These are phyloP conservation scores for Drosophila mauritiana DNA, from an alignment of 1,140 invertebrate species.

Conservation along the genomic window DNA sequence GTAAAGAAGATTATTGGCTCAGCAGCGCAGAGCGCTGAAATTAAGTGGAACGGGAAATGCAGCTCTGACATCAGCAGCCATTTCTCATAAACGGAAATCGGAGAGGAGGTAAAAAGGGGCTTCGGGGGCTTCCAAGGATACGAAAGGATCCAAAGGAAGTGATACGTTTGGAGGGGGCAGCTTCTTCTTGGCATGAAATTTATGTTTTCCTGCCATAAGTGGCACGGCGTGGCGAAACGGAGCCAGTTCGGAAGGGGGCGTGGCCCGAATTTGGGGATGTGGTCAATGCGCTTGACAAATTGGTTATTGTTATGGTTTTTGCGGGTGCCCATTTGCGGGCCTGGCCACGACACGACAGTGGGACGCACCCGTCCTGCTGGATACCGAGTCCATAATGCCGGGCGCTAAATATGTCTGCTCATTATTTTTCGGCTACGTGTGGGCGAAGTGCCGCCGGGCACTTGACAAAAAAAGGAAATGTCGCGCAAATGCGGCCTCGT, in stretches of 20 bases:
- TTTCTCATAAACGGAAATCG: slow-evolving; percentile 66
- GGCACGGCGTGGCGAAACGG: slow-evolving; percentile 65
- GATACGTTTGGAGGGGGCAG: slow-evolving; percentile 1
- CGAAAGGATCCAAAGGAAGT: slow-evolving; percentile 21
- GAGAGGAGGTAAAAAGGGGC: slow-evolving; percentile 1
- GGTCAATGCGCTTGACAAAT: slow-evolving; percentile 81
- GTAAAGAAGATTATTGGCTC: slow-evolving; percentile 39
- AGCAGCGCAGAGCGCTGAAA: slow-evolving; percentile 30
- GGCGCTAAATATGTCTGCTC: slow-evolving; percentile 75
- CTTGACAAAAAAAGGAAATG: slow-evolving; percentile 75
- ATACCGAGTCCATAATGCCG: slow-evolving; percentile 40
- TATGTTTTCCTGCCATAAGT: slow-evolving; percentile 80
- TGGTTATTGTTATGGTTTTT: slow-evolving; percentile 82
- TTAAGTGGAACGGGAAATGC: slow-evolving; percentile 65
- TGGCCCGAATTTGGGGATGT: slow-evolving; percentile 63
- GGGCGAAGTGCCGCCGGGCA: slow-evolving; percentile 22
- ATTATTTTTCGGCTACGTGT: slow-evolving; percentile 72
- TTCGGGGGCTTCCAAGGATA: slow-evolving; percentile 10
- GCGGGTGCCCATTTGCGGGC: slow-evolving; percentile 21
- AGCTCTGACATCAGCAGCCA: slow-evolving; percentile 57
- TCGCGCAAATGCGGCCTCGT: slow-evolving; percentile 80
- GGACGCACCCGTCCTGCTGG: slow-evolving; percentile 20
- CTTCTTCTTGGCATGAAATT: slow-evolving; percentile 76
- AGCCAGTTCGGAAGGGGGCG: slow-evolving; percentile 28
- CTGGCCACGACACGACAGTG: slow-evolving; percentile 1